Base-by-base conservation (phyloP, 2,888 invertebrate genomes). In the Mythimna albipuncta region DNA sequence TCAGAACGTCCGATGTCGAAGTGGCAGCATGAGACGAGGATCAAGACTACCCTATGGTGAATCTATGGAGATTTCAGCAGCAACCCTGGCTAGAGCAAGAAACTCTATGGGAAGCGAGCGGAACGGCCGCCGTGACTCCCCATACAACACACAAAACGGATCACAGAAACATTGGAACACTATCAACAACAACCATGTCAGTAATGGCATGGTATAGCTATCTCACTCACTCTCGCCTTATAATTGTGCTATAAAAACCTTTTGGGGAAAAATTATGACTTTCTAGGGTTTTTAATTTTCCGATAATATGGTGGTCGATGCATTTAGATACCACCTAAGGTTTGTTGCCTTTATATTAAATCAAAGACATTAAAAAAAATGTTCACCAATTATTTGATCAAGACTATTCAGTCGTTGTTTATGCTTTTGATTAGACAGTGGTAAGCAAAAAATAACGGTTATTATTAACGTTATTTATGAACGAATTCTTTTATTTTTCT, bases 31-130 rank as follows among this genome's bases (percentile, higher is more conserved):
- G 74, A 87, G 96, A 61, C 91, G 95, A 32, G 95, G 95, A 21
- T 96, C 96, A 3, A 91, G 94, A 19, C 89, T 96, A 1, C 94
- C 96, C 0, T 95, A 93, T 88, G 96, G 96, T 0, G 96, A 96
- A 76, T 96, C 96, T 32, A 95, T 95, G 95, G 96, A 96, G 78
- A 96, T 96, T 77, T 96, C 96, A 0, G 96, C 96, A 4, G 94
- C 96, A 0, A 94, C 95, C 0, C 89, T 96, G 16, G 95, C 94
- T 16, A 87, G 95, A 21, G 96, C 94, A 2, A 86, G 95, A 16
- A 91, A 85, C 80, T 95, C 95, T 0, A 68, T 94, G 19, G 89
- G 89, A 72, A 91, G 90, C 72, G 94, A 93, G 2, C 88, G 93
- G 2, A 90, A 90, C 68, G 89, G 88, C 44, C 86, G 94, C 2